Conservation (phyloP, 2,888 invertebrate genomes). For the Fragum whitleyi region DNA sequence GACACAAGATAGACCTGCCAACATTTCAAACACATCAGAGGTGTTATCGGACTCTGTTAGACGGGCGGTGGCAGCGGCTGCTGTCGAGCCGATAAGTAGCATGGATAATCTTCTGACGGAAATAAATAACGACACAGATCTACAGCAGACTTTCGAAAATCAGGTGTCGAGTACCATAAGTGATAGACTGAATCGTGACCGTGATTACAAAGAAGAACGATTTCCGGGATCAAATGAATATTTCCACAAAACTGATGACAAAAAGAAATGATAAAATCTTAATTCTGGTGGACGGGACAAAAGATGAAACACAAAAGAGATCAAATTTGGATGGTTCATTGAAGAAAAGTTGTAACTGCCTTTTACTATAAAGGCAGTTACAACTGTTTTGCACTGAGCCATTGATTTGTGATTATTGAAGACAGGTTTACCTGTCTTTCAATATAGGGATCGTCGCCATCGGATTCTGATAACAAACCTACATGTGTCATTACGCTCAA, state of each 20-base stretch:
- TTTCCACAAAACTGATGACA: constrained; percentile 68
- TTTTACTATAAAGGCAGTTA: no score
- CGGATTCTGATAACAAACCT: no score
- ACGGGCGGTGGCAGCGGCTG: constrained; percentile 87
- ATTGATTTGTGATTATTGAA: no score
- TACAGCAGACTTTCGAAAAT: constrained; percentile 87
- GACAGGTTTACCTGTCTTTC: no score
- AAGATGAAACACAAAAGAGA: background rate
- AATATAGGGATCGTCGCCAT: no score
- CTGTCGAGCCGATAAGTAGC: constrained; percentile 86
- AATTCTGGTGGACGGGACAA: no score
- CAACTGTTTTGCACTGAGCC: no score
- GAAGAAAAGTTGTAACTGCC: no score
- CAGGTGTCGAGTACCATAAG: constrained; percentile 86
- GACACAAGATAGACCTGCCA: constrained; percentile 76
- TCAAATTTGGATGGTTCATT: no score
- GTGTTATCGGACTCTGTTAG: constrained; percentile 84
- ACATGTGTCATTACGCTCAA: no score
- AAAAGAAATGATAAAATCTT: constrained; percentile 53
- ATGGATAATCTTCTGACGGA: constrained; percentile 86
- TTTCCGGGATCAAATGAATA: constrained; percentile 84
- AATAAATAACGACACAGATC: constrained; percentile 86
- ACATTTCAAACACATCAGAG: constrained; percentile 75
- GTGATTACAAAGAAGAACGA: constrained; percentile 82
- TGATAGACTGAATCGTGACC: constrained; percentile 86